A percentile compares a stretch with the other conserved stretches of the same genome.
These are phyloP conservation scores for Mizuhopecten yessoensis DNA, from an alignment of 1,140 invertebrate species.

Conservation along the genomic window DNA sequence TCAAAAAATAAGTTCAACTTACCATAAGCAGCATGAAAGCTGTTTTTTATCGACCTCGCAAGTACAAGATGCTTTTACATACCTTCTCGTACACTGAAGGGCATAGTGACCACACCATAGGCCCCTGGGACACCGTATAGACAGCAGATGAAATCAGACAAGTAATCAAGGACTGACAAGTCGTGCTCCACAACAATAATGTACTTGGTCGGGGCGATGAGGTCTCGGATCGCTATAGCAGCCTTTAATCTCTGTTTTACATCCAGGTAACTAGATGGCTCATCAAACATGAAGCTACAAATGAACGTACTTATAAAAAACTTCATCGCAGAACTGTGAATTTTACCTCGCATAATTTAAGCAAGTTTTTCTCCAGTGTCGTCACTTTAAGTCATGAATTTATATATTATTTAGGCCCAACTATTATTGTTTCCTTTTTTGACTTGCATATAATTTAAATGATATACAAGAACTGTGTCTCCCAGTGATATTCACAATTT, in stretches of 20 bases:
- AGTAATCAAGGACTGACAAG: conserved; percentile 98
- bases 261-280: conserved; percentile 99
- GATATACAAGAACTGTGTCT: too few species aligned
- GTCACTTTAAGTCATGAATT: too few species aligned
- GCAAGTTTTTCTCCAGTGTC: too few species aligned
- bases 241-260: conserved; percentile 99
- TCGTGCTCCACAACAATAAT: conserved; percentile 99
- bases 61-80: conserved; percentile 58
- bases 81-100: conserved; percentile 99
- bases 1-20: too few species aligned
- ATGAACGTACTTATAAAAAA: conserved; percentile 55
- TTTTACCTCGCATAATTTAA: too few species aligned
- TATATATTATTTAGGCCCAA: too few species aligned
- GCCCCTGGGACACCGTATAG: conserved; percentile 99
- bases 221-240: conserved; percentile 95
- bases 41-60: too few species aligned
- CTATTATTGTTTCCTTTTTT: too few species aligned
- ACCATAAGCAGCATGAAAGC: too few species aligned
- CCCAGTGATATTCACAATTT: too few species aligned
- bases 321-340: not conserved
- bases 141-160: conserved; percentile 99
- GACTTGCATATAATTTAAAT: too few species aligned
- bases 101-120: conserved; percentile 99
- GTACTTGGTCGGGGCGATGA: conserved; percentile 97
- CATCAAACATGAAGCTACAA: conserved; percentile 98